These are phyloP conservation scores for Galerucella calmariensis DNA, from an alignment of 2,888 invertebrate genomes.

Conservation along the genomic window DNA sequence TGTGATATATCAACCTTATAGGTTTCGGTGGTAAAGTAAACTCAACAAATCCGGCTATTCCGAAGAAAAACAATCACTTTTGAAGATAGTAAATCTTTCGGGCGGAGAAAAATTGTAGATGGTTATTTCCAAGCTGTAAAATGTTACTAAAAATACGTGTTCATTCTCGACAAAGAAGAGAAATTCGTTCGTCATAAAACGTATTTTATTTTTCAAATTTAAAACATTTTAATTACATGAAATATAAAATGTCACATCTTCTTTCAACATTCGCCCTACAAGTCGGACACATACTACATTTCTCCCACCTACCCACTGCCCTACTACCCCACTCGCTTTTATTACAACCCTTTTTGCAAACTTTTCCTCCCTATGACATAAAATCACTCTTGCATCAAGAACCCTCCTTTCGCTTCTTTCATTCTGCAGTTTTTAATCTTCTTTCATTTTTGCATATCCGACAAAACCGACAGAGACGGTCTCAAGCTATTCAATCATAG, in stretches of 20 bases:
- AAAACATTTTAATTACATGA: no score
- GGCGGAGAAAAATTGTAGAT: conserved; percentile 19
- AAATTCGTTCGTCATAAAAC: neutral
- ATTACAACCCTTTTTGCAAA: conserved; percentile 49
- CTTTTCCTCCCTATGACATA: conserved; percentile 48
- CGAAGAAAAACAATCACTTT: conserved; percentile 37
- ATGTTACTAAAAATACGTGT: conserved; percentile 8
- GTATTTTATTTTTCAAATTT: neutral
- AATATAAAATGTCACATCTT: neutral
- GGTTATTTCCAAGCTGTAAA: conserved; percentile 17
- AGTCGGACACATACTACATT: neutral
- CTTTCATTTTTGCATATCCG: conserved; percentile 31
- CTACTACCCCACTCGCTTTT: conserved; percentile 53
- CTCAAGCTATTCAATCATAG: neutral
- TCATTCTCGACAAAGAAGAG: neutral
- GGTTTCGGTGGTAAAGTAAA: conserved; percentile 43
- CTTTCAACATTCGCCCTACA: neutral
- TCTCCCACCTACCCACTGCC: conserved; percentile 51
- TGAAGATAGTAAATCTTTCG: conserved; percentile 24
- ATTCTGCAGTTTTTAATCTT: conserved; percentile 46
- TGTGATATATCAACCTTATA: conserved; percentile 58
- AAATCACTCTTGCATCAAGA: conserved; percentile 38
- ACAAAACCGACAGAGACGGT: conserved; percentile 6
- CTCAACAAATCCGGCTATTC: conserved; percentile 41
- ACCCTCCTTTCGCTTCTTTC: conserved; percentile 48